Conservation (phyloP, 1,140 invertebrate species). For the Ceratoteleas bidentatus region DNA sequence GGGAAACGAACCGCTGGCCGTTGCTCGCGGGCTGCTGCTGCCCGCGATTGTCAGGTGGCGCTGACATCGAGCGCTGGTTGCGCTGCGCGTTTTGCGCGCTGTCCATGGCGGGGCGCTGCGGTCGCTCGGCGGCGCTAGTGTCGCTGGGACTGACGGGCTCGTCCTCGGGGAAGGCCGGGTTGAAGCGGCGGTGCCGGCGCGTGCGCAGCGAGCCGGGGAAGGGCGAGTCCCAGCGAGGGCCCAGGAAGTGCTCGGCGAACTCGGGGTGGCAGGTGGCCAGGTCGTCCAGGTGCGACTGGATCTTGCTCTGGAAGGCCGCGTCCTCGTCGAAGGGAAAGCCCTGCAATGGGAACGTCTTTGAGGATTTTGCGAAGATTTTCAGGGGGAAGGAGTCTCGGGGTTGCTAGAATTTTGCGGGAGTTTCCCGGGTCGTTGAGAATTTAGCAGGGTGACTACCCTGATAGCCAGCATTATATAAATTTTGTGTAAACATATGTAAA, state of each 20-base stretch:
- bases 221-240: slow-evolving; percentile 79
- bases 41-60: slow-evolving; percentile 82
- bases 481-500: too few relatives aligned
- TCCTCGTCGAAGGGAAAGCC: slow-evolving; percentile 86
- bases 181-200: slow-evolving; percentile 74
- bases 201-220: slow-evolving; percentile 65
- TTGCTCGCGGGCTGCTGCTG: slow-evolving; percentile 29
- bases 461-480: too few relatives aligned
- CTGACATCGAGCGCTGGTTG: slow-evolving; percentile 86
- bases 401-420: too few relatives aligned
- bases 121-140: slow-evolving; percentile 77
- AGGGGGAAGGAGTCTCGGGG: too few relatives aligned
- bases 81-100: slow-evolving; percentile 82
- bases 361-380: too few relatives aligned
- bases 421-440: too few relatives aligned
- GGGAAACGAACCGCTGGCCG: slow-evolving; percentile 79
- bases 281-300: slow-evolving; percentile 83
- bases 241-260: slow-evolving; percentile 83
- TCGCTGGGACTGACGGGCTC: slow-evolving; percentile 43
- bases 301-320: slow-evolving; percentile 80
- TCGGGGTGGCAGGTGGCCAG: slow-evolving; percentile 84
- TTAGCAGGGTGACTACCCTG: too few relatives aligned
- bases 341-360: slow-evolving; percentile 76
- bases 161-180: slow-evolving; percentile 75
- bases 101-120: slow-evolving; percentile 81